A percentile compares a stretch with the other conserved stretches of the same genome.
These are phyloP conservation scores for Drosophila dives DNA, from an alignment of 2,888 invertebrate species.

Conservation along the genomic window DNA sequence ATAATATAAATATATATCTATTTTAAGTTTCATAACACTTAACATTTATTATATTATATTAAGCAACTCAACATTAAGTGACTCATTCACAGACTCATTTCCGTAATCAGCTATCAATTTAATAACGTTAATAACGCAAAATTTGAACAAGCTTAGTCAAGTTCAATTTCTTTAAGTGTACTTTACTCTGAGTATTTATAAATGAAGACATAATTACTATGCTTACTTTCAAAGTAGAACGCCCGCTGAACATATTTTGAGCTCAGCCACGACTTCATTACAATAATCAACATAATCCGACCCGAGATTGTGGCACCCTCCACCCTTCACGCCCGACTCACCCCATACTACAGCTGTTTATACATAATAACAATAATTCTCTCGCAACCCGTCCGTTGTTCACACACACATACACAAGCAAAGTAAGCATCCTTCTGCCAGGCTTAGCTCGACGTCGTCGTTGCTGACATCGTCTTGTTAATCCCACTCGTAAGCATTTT, in stretches of 20 bases:
- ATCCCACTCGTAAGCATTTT: slow-evolving; percentile 81
- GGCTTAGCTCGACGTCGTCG: slow-evolving; percentile 32
- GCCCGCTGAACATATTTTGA: slow-evolving; percentile 2
- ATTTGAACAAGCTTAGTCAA: no score
- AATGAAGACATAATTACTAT: slow-evolving; percentile 26
- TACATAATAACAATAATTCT: slow-evolving; percentile 42
- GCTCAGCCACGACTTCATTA: slow-evolving; percentile 64
- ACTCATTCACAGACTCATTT: neutral
- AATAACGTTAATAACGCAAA: neutral
- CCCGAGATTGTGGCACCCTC: slow-evolving; percentile 33
- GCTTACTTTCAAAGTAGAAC: slow-evolving; percentile 9
- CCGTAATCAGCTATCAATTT: neutral
- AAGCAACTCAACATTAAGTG: neutral
- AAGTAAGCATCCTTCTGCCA: slow-evolving; percentile 45
- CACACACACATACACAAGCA: neutral
- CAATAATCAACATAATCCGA: slow-evolving; percentile 60
- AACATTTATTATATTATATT: neutral
- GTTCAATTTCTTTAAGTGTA: neutral
- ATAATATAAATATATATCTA: no score
- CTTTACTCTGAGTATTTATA: neutral
- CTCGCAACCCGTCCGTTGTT: slow-evolving; percentile 19
- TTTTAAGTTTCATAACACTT: slow-evolving; percentile 55
- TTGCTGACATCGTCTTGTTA: slow-evolving; percentile 63
- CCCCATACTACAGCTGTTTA: neutral
- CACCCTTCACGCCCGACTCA: neutral